Evolutionary conservation across 2,113 vertebrate genomes (phyloP).

Genomic region (Sceloporus tristichus): DNA sequence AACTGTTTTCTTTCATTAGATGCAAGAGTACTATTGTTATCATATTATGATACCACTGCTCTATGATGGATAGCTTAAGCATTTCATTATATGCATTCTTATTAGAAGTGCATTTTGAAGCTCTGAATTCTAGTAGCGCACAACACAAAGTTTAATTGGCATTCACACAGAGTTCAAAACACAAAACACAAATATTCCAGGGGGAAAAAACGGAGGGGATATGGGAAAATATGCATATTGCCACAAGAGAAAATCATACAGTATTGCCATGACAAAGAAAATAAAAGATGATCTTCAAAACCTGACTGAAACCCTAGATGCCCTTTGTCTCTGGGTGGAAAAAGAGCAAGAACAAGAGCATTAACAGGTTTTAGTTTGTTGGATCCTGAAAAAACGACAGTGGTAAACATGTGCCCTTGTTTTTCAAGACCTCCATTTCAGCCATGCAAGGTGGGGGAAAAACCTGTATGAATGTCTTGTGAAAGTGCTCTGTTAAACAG

Average conservation of each 20-base stretch:
- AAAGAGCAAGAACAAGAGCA: background rate
- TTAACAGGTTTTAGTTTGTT: background rate
- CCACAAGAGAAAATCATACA: background rate
- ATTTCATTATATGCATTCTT: background rate
- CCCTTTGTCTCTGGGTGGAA: background rate
- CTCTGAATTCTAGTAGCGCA: background rate
- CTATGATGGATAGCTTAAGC: background rate
- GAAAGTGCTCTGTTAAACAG: background rate
- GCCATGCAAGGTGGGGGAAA: background rate
- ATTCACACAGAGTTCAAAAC: background rate
- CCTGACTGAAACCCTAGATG: background rate
- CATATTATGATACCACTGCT: background rate
- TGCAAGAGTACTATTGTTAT: no score
- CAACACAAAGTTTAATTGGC: background rate
- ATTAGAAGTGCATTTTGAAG: background rate
- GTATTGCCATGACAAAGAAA: background rate
- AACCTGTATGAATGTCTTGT: background rate
- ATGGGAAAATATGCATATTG: background rate
- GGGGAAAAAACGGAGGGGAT: background rate
- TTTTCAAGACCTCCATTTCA: background rate
- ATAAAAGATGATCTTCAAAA: no score
- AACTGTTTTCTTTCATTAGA: no score
- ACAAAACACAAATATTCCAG: no score
- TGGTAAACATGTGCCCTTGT: no score
- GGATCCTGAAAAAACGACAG: background rate